These are phyloP conservation scores for Lytechinus variegatus DNA, from an alignment of 35 echinoderm and acorn worm species.

Conservation along the genomic window DNA sequence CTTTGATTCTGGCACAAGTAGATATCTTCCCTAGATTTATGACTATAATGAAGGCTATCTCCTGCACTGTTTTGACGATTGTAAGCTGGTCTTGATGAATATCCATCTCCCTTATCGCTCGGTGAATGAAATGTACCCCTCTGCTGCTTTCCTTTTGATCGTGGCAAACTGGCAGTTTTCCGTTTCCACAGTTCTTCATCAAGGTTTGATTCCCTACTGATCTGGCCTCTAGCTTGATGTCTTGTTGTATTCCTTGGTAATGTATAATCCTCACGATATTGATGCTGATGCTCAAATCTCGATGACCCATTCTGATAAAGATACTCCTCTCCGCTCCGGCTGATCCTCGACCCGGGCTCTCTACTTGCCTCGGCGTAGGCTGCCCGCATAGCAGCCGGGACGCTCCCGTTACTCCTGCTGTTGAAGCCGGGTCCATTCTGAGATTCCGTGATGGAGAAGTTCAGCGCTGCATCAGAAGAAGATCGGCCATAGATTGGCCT, in stretches of 20 bases:
- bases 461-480: slow-evolving; percentile 34
- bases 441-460: slow-evolving; percentile 17
- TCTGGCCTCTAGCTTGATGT: not conserved
- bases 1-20: not conserved
- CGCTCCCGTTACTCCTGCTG: not conserved
- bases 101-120: not conserved
- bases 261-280: not conserved
- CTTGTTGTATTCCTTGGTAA: not conserved
- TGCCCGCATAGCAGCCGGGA: slow-evolving; percentile 31
- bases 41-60: not conserved
- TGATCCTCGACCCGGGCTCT: not conserved
- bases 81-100: not conserved
- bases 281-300: not conserved
- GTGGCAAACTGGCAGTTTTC: slow-evolving; percentile 33
- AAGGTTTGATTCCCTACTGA: not conserved
- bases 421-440: not conserved
- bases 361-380: slow-evolving; percentile 4
- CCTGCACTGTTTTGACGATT: slow-evolving; percentile 8
- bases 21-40: not conserved
- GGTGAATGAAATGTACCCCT: not conserved
- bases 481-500: slow-evolving; percentile 16
- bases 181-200: slow-evolving; percentile 15
- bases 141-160: slow-evolving; percentile 30
- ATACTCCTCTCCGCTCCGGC: not conserved
- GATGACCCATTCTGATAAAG: slow-evolving; percentile 9